Evolutionary conservation across 2,888 invertebrate genomes (phyloP), one percentile per base, ranked within the genome.

Genomic region (Pyralis farinalis): DNA sequence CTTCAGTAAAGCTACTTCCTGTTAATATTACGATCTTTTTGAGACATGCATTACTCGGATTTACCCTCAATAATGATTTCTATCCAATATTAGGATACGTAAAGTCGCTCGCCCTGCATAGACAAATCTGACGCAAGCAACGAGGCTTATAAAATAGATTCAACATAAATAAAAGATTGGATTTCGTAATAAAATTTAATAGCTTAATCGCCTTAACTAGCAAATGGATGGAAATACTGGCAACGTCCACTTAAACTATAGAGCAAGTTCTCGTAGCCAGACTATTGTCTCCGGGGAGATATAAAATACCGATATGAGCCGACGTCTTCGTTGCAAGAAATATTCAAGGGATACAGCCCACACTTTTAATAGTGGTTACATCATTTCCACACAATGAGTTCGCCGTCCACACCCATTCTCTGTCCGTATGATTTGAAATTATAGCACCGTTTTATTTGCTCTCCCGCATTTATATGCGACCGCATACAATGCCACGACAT

Each of bases 351-450:
- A 86, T 83, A 86, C 87, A 65, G 71, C 88, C 88, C 85, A 88
- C 88, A 88, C 88, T 88, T 87, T 87, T 88, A 87, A 88, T 88
- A 86, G 88, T 75, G 83, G 86, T 87, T 87, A 86, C 88, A 88
- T 87, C 85, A 88, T 88, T 88, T 88, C 88, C 88, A 88, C 88
- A 88, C 88, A 88, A 88, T 88, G 87, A 87, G 85, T 84, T 75
- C 82, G 82, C 83, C 16, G 84, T 88, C 88, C 88, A 88, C 88
- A 87, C 88, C 88, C 88, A 88, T 87, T 88, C 88, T 88, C 86
- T 87, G 88, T 88, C 87, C 86, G 82, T 86, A 88, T 87, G 88
- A 88, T 88, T 88, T 88, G 88, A 88, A 87, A 88, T 88, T 88
- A 87, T 88, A 86, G 87, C 88, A 86, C 86, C 84, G 78, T 87